Evolutionary conservation across 2,797 vertebrate species (phyloP), one percentile per base, ranked within the genome.

Genomic region (Lerista edwardsae): DNA sequence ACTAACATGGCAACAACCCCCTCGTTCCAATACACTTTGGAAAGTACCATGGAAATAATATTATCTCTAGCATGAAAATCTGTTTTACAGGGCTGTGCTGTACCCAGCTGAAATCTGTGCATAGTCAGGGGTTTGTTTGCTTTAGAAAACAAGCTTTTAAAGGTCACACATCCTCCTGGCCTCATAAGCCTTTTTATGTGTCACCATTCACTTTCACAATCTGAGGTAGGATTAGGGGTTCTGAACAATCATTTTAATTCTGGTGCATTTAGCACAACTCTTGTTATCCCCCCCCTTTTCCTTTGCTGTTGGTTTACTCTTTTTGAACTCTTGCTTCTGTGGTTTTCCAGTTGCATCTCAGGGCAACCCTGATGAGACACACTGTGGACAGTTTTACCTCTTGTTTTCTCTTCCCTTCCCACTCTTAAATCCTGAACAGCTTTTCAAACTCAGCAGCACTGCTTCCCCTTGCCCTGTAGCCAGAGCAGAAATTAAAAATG

Each of bases 381-480:
- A 31, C 83, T 84, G 78, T 67, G 39, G 61, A 62, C 84, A 78
- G 41, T 80, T 91, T 65, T 69, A 47, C 82, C 82, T 75, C 57
- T 59, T 15, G 78, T 91, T 57, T 34, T 55, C 61, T 29, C 55
- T 69, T 29, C 51, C 3, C 8, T 31, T 25, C 36, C 61, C 27
- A 62, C 15, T 69, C 86, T 79, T 79, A 65, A 80, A 86, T 79
- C 55, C 79, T 82, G 71, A 81, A 83, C 88, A 87, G 75, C 34
- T 84, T 87, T 88, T 82, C 74, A 86, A 82, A 82, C 79, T 83
- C 72, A 88, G 83, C 75, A 59, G 80, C 86, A 72, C 44, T 82
- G 79, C 44, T 55, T 55, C 39, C 72, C 44, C 21, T 19, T 64
- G 82, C 62, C 69, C 86, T 0, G 0, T 74, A 57, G 83, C 57